phyloP scores from a whole-genome alignment of 1,140 invertebrate genomes.

The Procambarus virginalis region DNA sequence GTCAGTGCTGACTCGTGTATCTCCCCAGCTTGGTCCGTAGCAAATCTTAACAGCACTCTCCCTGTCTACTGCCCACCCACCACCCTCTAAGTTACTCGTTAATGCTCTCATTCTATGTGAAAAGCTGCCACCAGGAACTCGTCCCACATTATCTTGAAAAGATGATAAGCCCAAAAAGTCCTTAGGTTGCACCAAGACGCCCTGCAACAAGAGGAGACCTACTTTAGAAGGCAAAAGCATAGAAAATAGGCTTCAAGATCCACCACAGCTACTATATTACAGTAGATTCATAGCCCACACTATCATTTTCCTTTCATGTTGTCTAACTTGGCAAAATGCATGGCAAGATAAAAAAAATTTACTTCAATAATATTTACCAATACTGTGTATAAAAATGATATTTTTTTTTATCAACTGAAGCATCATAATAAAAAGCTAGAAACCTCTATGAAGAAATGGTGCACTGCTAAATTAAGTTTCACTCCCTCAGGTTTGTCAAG shows the following conservation, averaged over 20 bases:
- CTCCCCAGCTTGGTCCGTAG: slow-evolving; percentile 77
- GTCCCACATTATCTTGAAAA: slow-evolving; percentile 63
- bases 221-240: slow-evolving; percentile 47
- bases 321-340: neutral
- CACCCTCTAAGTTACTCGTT: slow-evolving; percentile 38
- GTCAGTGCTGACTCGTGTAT: slow-evolving; percentile 13
- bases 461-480: neutral
- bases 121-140: slow-evolving; percentile 47
- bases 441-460: neutral
- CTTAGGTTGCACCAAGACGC: slow-evolving; percentile 59
- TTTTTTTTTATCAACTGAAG: neutral
- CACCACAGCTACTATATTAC: neutral
- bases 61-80: slow-evolving; percentile 32
- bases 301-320: neutral
- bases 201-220: slow-evolving; percentile 67
- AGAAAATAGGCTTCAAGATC: slow-evolving; percentile 7
- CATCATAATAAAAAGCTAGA: neutral
- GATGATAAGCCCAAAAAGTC: slow-evolving; percentile 58
- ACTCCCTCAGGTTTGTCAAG: neutral
- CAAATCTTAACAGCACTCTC: slow-evolving; percentile 6
- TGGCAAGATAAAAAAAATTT: neutral
- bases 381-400: neutral
- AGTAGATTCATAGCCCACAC: neutral
- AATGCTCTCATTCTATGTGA: slow-evolving; percentile 59
- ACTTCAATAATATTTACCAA: neutral